Evolutionary conservation across 2,888 invertebrate genomes (phyloP), one percentile per base, ranked within the genome.

Genomic region (Drymonia ruficornis): DNA sequence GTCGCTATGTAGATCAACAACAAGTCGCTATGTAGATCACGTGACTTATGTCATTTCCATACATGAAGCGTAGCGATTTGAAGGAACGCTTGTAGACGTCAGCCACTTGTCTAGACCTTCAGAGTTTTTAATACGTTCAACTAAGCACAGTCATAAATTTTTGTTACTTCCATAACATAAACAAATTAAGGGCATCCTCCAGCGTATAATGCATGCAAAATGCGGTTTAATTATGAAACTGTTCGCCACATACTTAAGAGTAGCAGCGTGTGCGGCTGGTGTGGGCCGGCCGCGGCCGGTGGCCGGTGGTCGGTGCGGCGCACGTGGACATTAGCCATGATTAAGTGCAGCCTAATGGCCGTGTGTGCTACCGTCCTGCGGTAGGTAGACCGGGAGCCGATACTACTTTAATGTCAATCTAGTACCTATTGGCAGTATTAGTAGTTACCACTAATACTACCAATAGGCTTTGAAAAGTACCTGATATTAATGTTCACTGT

Each of bases 251-350:
- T 28, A 15, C 43, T 40, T 43, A 43, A 43, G 18, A 9, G 43
- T n/a, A 9, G 36, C 34, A 6, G 34, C 36, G 3, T 36, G 36
- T 36, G 16, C 42, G 38, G 16, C 15, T n/a, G n/a, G n/a, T 38
- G 38, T 38, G 38, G 6, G 38, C 38, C 12, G n/a, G n/a, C n/a
- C n/a, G n/a, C n/a, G n/a, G n/a, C n/a, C n/a, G n/a, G n/a, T n/a
- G n/a, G n/a, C n/a, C n/a, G n/a, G n/a, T n/a, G n/a, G n/a, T 11
- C 23, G 0, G 28, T 28, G n/a, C 8, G 44, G 55, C 55, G 50
- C 63, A 62, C 56, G 65, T 56, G 55, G 51, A 59, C 52, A 55
- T 70, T 59, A 67, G 55, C 50, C 36, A 54, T 70, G 70, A 67
- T 64, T 64, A 62, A 65, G 52, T 55, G 48, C 50, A 45, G 46